phyloP scores from a whole-genome alignment of 2,797 vertebrate genomes.

The Esox masquinongy region DNA sequence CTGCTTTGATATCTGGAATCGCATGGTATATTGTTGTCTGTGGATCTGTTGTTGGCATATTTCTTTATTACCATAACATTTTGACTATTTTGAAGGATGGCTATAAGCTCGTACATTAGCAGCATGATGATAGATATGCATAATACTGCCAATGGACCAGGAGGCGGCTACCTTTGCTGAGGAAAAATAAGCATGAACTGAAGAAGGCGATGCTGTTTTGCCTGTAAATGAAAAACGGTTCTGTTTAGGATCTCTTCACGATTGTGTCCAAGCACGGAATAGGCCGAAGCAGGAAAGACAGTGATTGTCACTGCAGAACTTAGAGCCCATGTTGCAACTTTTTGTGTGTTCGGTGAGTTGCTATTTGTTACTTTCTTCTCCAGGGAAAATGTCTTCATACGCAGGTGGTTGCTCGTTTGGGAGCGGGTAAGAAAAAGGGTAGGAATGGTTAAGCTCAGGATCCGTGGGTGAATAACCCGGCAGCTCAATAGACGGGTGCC shows the following conservation, averaged over 20 bases:
- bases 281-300: constrained; percentile 40
- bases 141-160: constrained; percentile 13
- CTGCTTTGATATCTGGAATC: constrained; percentile 4
- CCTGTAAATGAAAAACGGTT: background rate
- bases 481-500: constrained; percentile 91
- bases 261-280: constrained; percentile 16
- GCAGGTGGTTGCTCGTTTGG: constrained; percentile 85
- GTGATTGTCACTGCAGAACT: constrained; percentile 74
- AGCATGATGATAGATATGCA: constrained; percentile 6
- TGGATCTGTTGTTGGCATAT: background rate
- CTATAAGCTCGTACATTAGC: constrained; percentile 6
- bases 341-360: constrained; percentile 22
- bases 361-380: constrained; percentile 73
- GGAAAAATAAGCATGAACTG: constrained; percentile 22
- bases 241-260: constrained; percentile 4
- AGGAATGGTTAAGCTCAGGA: constrained; percentile 86
- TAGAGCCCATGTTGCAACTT: constrained; percentile 33
- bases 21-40: constrained; percentile 4
- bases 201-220: constrained; percentile 18
- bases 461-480: constrained; percentile 90
- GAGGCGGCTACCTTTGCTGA: background rate
- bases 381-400: constrained; percentile 90
- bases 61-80: background rate
- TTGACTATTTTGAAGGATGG: constrained; percentile 1
- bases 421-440: constrained; percentile 88